phyloP scores from a whole-genome alignment of 1,140 invertebrate species.

The Aphidius ervi region DNA sequence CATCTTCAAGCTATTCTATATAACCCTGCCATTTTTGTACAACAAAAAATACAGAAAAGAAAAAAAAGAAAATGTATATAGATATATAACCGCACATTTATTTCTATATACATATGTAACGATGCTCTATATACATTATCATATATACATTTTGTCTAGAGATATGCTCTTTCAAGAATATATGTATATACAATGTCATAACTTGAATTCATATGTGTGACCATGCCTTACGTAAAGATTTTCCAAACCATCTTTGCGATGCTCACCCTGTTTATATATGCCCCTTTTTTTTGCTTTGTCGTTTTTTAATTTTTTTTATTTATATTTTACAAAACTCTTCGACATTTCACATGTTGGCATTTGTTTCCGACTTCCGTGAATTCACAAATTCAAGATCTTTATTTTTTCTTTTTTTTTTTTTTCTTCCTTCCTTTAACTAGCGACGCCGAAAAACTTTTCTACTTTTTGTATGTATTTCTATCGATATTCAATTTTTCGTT shows the following conservation, averaged over 20 bases:
- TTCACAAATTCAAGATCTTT: not conserved
- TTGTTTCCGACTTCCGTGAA: slow-evolving; percentile 9
- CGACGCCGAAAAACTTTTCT: slow-evolving; percentile 5
- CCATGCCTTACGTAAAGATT: slow-evolving; percentile 2
- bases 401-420: not conserved
- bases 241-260: not conserved
- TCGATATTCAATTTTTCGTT: slow-evolving; percentile 14
- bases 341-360: not conserved
- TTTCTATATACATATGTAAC: not conserved
- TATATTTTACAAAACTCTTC: not conserved
- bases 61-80: too few relatives aligned
- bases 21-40: too few relatives aligned
- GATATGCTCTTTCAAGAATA: too few relatives aligned
- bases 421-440: not conserved
- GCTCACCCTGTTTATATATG: not conserved
- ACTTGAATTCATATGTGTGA: slow-evolving; percentile 19
- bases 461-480: slow-evolving; percentile 14
- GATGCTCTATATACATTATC: not conserved
- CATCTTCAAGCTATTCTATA: slow-evolving; percentile 6
- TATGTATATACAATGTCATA: slow-evolving; percentile 1
- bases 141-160: too few relatives aligned
- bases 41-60: too few relatives aligned
- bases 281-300: not conserved
- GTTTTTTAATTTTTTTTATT: too few relatives aligned
- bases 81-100: not conserved